phyloP scores from a whole-genome alignment of 2,888 invertebrate species.

The Oscheius myriophilus region DNA sequence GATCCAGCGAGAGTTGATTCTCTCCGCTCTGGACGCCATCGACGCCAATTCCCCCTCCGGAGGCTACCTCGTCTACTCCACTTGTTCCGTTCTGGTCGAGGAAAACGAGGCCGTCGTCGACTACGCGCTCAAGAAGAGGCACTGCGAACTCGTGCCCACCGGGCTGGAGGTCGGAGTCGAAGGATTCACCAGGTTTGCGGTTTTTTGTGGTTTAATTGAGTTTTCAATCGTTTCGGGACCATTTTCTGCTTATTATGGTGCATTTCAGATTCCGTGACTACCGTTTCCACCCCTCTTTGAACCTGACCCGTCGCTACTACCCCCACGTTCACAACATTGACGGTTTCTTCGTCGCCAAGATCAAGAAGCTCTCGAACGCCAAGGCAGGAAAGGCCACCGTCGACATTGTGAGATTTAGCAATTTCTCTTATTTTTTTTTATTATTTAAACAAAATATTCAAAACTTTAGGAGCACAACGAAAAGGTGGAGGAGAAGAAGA shows the following conservation, averaged over 20 bases:
- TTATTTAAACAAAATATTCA: not conserved
- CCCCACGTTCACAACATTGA: slow-evolving; percentile 99
- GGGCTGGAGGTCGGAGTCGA: slow-evolving; percentile 94
- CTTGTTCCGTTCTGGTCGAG: slow-evolving; percentile 94
- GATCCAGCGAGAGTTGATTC: slow-evolving; percentile 87
- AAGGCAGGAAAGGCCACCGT: slow-evolving; percentile 44
- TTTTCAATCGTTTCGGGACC: not conserved
- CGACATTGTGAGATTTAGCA: slow-evolving; percentile 18
- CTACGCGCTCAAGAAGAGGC: slow-evolving; percentile 88
- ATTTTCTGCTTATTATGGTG: too few species aligned
- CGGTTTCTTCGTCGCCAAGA: slow-evolving; percentile 97
- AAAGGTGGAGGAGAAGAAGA: slow-evolving; percentile 23
- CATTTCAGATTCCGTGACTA: slow-evolving; percentile 73
- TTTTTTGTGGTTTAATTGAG: not conserved
- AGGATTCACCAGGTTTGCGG: slow-evolving; percentile 87
- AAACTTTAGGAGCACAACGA: slow-evolving; percentile 13
- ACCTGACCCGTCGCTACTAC: slow-evolving; percentile 88
- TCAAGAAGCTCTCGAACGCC: slow-evolving; percentile 90
- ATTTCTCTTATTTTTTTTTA: not conserved
- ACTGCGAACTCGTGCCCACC: slow-evolving; percentile 89
- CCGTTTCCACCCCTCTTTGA: slow-evolving; percentile 88
- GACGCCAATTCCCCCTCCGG: slow-evolving; percentile 91
- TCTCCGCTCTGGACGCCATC: slow-evolving; percentile 95
- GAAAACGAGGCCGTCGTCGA: slow-evolving; percentile 98
- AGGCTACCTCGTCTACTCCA: slow-evolving; percentile 96